Conservation (phyloP, 23 tunicate genomes). For the Ciona savignyi region DNA sequence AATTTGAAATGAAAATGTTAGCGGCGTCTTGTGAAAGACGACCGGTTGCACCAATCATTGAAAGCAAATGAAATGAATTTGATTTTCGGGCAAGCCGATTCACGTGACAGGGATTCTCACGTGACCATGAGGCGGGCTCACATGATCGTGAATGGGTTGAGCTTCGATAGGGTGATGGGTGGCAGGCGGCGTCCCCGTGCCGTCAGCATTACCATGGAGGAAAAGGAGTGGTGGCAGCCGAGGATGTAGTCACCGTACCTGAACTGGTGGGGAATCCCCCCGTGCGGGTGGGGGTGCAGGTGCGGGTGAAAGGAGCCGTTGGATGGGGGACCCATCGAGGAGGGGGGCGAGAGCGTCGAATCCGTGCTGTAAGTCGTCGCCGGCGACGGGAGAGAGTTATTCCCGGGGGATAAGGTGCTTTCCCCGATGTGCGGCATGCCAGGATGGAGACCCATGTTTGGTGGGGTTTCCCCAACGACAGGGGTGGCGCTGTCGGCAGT, state of each 20-base stretch:
- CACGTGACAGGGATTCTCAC: not conserved
- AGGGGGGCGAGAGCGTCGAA: slow-evolving; percentile 60
- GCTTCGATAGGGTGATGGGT: not conserved
- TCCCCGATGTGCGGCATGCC: slow-evolving; percentile 20
- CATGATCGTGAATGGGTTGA: slow-evolving; percentile 15
- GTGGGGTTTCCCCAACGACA: slow-evolving; percentile 14
- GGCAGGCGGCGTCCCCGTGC: not conserved
- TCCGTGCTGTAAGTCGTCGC: slow-evolving; percentile 60
- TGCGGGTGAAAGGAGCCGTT: slow-evolving; percentile 24
- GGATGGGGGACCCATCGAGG: slow-evolving; percentile 18
- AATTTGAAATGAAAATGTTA: not conserved
- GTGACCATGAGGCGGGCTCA: slow-evolving; percentile 8
- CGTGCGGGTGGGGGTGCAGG: slow-evolving; percentile 18
- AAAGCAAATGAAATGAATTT: not conserved
- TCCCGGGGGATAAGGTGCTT: slow-evolving; percentile 60
- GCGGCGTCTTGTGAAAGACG: not conserved
- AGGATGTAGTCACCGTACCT: slow-evolving; percentile 5
- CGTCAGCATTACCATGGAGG: not conserved
- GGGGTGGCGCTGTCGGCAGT: slow-evolving; percentile 23
- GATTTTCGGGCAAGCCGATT: not conserved
- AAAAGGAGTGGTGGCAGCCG: slow-evolving; percentile 7
- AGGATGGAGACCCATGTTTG: slow-evolving; percentile 35
- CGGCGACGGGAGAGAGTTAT: slow-evolving; percentile 62
- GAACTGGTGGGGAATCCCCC: slow-evolving; percentile 15
- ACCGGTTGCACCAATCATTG: not conserved